These are phyloP conservation scores for Onthophagus taurus DNA, from an alignment of 1,140 invertebrate species.

Conservation along the genomic window DNA sequence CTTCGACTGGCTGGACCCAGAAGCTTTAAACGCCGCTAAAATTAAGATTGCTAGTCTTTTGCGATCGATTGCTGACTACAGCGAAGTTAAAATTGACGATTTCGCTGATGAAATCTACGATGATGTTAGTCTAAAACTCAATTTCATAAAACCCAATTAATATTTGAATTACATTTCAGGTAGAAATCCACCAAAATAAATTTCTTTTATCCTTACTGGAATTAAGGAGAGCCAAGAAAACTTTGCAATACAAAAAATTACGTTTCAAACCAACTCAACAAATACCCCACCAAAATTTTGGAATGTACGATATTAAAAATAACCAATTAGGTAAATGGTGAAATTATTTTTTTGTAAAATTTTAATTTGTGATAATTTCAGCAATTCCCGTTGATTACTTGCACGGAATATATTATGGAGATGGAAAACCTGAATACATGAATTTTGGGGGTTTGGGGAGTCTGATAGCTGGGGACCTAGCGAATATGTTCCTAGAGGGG, in stretches of 20 bases:
- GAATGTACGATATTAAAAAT: slow-evolving; percentile 6
- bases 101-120: background rate
- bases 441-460: slow-evolving; percentile 89
- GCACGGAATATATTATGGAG: slow-evolving; percentile 79
- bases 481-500: slow-evolving; percentile 47
- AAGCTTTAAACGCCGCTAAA: background rate
- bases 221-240: slow-evolving; percentile 62
- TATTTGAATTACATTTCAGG: slow-evolving; percentile 33
- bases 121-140: slow-evolving; percentile 7
- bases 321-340: slow-evolving; percentile 5
- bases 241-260: slow-evolving; percentile 67
- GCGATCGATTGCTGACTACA: slow-evolving; percentile 2
- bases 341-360: slow-evolving; percentile 5
- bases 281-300: background rate
- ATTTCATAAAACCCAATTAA: slow-evolving; percentile 1
- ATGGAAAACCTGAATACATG: slow-evolving; percentile 76
- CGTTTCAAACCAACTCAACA: slow-evolving; percentile 8
- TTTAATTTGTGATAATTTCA: slow-evolving; percentile 27
- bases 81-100: background rate
- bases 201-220: slow-evolving; percentile 67
- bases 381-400: slow-evolving; percentile 87
- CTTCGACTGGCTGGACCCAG: slow-evolving; percentile 7
- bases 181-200: slow-evolving; percentile 57
- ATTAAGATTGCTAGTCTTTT: slow-evolving; percentile 9
- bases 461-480: slow-evolving; percentile 90